Evolutionary conservation across 2,797 vertebrate genomes (phyloP), one percentile per base, ranked within the genome.

Genomic region (Bufotes viridis): DNA sequence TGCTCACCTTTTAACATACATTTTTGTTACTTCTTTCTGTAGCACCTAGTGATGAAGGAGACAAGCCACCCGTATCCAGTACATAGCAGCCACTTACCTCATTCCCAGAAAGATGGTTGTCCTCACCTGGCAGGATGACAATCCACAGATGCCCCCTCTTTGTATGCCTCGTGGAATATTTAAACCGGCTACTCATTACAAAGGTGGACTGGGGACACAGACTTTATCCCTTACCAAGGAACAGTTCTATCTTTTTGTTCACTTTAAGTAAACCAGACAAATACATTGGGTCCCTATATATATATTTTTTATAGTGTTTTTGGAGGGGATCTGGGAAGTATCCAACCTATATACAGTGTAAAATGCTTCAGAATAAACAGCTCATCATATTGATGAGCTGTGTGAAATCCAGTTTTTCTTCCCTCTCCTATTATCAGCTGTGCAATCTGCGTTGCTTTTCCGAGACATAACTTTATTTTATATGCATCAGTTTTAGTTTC

Each of bases 301-400:
- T 94, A 93, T 92, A 95, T 92, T 94, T 92, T 94, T 93, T 94
- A 93, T 91, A 84, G 86, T 93, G 60, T 65, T 81, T 91, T 91
- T 93, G 92, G 93, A 96, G 83, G 78, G 81, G 85, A 78, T 79
- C 49, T 60, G 72, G 87, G 92, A 92, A 89, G 93, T 94, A 94
- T 93, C 92, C 88, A 93, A 93, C 93, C 94, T 91, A 91, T 26
- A 82, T 26, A 82, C 72, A 29, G 67, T 57, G 24, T 84, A 83
- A 88, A 93, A 94, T 90, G 93, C 90, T 93, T 93, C 96, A 97
- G 97, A 98, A 94, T 96, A 72, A 96, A 96, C 95, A 95, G 96
- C 97, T 99, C 98, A 99, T 99, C 98, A 99, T 99, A 99, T 99
- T 99, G 98, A 99, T 99, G 98, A 99, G 98, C 88, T 88, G 94